Percentiles rank a stretch among this genome's conserved stretches.
Evolutionary conservation across 2,797 vertebrate genomes (phyloP).

Genomic region (Balearica regulorum): DNA sequence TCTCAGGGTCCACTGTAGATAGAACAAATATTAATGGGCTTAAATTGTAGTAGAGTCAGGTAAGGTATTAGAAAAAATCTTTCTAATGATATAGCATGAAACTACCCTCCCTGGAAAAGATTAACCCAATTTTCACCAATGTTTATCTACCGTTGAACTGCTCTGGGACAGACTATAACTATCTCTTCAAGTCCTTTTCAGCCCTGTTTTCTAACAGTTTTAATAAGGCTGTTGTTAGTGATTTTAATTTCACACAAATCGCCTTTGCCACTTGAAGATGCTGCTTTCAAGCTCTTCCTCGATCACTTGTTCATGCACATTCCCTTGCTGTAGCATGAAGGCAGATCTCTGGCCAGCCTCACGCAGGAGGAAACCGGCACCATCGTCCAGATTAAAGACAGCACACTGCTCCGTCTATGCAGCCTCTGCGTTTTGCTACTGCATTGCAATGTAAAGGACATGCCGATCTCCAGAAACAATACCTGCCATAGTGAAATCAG

Average conservation of each 20-base stretch:
- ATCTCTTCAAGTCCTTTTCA: not conserved
- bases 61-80: not conserved
- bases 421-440: not conserved
- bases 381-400: not conserved
- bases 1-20: not conserved
- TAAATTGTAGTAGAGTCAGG: not conserved
- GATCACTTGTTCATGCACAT: not conserved
- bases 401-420: not conserved
- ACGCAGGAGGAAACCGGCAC: not conserved
- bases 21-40: constrained; percentile 33
- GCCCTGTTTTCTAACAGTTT: not conserved
- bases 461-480: not conserved
- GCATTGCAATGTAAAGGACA: not conserved
- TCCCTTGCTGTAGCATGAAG: not conserved
- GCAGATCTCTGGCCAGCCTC: not conserved
- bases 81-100: not conserved
- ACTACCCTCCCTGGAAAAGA: not conserved
- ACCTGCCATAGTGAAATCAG: not conserved
- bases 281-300: not conserved
- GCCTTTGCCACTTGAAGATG: not conserved
- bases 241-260: not conserved
- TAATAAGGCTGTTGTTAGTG: not conserved
- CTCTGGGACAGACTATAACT: not conserved
- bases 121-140: not conserved
- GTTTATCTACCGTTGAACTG: not conserved